Conservation (phyloP, 2,113 vertebrate species). For the Petroica traversi region DNA sequence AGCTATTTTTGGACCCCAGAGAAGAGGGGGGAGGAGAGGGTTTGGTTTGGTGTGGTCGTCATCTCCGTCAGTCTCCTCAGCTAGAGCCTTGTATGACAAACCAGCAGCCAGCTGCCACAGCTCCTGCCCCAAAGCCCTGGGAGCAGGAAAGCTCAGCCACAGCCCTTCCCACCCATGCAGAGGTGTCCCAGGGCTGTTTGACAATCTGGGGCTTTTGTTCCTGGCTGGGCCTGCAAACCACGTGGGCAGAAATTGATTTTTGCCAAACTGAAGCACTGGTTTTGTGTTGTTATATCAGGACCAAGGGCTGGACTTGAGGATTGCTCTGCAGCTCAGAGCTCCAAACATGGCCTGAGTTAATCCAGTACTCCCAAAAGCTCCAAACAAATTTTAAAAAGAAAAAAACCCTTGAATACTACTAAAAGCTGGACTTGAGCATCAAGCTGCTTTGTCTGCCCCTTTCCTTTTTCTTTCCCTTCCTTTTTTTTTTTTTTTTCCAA, state of each 20-base stretch:
- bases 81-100: not conserved
- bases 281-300: accelerated
- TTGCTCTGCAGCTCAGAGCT: not conserved
- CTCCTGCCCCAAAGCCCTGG: not conserved
- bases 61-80: not conserved
- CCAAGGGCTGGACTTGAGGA: not conserved
- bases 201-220: not conserved
- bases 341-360: not conserved
- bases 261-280: not conserved
- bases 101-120: not conserved
- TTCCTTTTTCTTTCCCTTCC: not conserved
- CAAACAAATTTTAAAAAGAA: not conserved
- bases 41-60: not conserved
- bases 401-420: not conserved
- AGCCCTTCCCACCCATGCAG: accelerated
- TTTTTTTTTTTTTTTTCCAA: not conserved
- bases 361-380: not conserved
- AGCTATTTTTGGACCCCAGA: not conserved
- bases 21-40: not conserved
- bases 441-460: not conserved
- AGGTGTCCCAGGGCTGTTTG: not conserved
- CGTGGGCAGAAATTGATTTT: not conserved
- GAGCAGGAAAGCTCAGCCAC: not conserved
- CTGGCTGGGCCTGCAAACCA: not conserved
- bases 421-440: not conserved